Conservation (phyloP, 2,113 vertebrate genomes). For the Platichthys flesus region DNA sequence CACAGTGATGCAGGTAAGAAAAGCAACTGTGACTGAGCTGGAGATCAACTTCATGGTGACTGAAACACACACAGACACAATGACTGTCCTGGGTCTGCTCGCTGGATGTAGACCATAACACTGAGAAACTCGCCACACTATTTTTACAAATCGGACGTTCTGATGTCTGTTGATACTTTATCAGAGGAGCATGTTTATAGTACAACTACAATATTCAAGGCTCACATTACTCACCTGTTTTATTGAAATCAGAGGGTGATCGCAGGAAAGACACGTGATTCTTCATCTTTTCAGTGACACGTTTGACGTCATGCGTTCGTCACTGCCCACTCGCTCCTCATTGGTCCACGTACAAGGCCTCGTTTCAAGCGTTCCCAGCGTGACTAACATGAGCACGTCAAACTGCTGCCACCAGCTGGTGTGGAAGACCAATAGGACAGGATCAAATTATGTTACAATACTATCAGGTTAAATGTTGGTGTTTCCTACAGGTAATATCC, state of each 20-base stretch:
- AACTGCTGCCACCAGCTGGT: conserved; percentile 2
- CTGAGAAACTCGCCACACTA: too few species aligned
- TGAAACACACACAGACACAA: not conserved
- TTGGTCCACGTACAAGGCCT: conserved; percentile 50
- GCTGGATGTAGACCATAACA: too few species aligned
- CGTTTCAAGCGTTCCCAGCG: not conserved
- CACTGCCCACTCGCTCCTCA: conserved; percentile 1
- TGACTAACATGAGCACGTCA: not conserved
- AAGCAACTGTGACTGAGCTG: not conserved
- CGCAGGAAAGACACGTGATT: not conserved
- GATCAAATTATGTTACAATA: not conserved
- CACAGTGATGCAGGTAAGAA: not conserved
- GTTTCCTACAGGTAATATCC: not conserved
- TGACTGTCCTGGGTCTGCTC: not conserved
- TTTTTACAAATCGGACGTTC: too few species aligned
- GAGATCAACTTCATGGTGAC: conserved; percentile 28
- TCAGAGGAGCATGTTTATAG: too few species aligned
- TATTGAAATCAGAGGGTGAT: not conserved
- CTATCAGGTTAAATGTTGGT: too few species aligned
- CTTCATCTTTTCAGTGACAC: not conserved
- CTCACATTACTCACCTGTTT: not conserved
- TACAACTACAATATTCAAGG: not conserved
- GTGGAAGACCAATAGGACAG: not conserved
- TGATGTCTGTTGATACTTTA: too few species aligned
- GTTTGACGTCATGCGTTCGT: not conserved